Conservation (phyloP, 2,888 invertebrate genomes). For the Acrocyrtus sp. region DNA sequence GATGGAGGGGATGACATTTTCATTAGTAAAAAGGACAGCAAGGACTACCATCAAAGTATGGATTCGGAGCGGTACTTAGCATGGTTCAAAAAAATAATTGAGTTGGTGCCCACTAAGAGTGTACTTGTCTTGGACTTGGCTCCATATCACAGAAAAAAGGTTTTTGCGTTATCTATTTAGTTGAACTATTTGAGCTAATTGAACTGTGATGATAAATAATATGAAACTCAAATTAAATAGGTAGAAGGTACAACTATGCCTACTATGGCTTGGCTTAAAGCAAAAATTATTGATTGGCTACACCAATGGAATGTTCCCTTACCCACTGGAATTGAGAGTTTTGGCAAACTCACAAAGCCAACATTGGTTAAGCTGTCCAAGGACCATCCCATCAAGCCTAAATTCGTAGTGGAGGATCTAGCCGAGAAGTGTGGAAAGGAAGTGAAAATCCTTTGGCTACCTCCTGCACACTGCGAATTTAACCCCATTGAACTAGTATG, state of each 20-base stretch:
- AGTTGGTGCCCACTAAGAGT: conserved; percentile 4
- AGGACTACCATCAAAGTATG: conserved; percentile 27
- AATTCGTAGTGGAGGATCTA: not conserved
- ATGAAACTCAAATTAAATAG: not conserved
- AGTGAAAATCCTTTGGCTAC: conserved; percentile 15
- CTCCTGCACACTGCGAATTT: conserved; percentile 21
- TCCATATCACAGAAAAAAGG: conserved; percentile 28
- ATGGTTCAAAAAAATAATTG: conserved; percentile 10
- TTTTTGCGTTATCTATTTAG: too few relatives aligned
- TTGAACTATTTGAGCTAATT: too few relatives aligned
- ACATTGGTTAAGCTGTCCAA: not conserved
- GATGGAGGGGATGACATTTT: conserved; percentile 17
- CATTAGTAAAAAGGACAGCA: conserved; percentile 9
- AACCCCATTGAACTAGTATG: conserved; percentile 17
- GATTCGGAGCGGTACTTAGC: not conserved
- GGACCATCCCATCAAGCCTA: not conserved
- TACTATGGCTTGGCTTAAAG: not conserved
- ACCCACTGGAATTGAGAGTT: not conserved
- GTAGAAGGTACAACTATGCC: not conserved
- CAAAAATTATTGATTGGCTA: not conserved
- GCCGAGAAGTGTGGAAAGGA: conserved; percentile 17
- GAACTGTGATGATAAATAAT: too few relatives aligned
- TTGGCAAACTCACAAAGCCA: not conserved
- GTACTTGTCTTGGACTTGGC: conserved; percentile 28
- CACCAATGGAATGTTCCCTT: not conserved